Percentiles rank a stretch among this genome's conserved stretches.
phyloP scores from a whole-genome alignment of 2,888 invertebrate species.

The Prionchulus punctatus region DNA sequence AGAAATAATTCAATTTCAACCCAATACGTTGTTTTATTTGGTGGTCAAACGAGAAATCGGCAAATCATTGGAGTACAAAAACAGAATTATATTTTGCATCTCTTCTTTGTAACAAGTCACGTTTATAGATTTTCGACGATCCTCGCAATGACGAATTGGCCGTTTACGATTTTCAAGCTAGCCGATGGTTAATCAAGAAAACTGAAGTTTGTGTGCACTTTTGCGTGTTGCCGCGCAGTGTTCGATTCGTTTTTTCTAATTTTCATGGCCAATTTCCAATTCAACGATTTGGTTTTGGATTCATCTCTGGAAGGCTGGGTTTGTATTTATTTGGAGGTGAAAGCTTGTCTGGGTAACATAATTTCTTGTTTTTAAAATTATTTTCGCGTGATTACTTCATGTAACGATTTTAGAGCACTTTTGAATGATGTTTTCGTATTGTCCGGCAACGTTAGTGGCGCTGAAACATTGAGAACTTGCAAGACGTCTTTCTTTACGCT shows the following conservation, averaged over 20 bases:
- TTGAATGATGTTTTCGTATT: conserved; percentile 5
- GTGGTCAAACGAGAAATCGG: not conserved
- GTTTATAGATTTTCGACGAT: not conserved
- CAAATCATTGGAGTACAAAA: not conserved
- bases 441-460: not conserved
- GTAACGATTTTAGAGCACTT: not conserved
- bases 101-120: not conserved
- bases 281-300: too few relatives aligned
- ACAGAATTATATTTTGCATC: not conserved
- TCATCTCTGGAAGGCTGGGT: not conserved
- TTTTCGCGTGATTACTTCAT: not conserved
- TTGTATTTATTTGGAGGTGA: not conserved
- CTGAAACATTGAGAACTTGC: not conserved
- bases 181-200: not conserved
- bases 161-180: not conserved
- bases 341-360: not conserved
- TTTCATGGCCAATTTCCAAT: too few relatives aligned
- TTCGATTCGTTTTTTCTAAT: too few relatives aligned
- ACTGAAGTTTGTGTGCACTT: too few relatives aligned
- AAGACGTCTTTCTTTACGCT: not conserved
- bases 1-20: not conserved
- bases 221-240: too few relatives aligned
- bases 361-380: not conserved
- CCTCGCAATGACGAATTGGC: not conserved
- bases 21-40: not conserved